These are phyloP conservation scores for Diaprepes abbreviatus DNA, from an alignment of 2,888 invertebrate species.

Conservation along the genomic window DNA sequence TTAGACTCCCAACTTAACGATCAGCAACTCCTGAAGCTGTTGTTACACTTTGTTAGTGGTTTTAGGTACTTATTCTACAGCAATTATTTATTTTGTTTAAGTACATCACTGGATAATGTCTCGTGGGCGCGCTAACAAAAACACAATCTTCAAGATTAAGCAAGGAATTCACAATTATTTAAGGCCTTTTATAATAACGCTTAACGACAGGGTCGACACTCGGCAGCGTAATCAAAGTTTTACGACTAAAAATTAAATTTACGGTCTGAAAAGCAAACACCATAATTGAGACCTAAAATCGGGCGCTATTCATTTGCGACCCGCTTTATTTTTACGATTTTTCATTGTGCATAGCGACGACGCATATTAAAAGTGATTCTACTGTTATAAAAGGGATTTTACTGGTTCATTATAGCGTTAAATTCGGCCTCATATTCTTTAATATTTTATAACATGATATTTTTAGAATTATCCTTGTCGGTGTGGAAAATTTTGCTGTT, in stretches of 20 bases:
- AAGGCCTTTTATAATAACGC: slow-evolving; percentile 50
- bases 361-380: slow-evolving; percentile 12
- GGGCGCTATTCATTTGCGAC: slow-evolving; percentile 33
- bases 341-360: slow-evolving; percentile 10
- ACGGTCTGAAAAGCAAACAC: slow-evolving; percentile 47
- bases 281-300: slow-evolving; percentile 47
- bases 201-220: slow-evolving; percentile 47
- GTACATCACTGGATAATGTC: background rate
- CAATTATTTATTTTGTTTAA: too few species aligned
- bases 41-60: too few species aligned
- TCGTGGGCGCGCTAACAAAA: slow-evolving; percentile 24
- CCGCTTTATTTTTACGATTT: slow-evolving; percentile 43
- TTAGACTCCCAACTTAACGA: too few species aligned
- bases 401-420: slow-evolving; percentile 5
- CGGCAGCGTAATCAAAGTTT: slow-evolving; percentile 51
- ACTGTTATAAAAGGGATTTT: background rate
- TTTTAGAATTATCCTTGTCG: too few species aligned
- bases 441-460: background rate
- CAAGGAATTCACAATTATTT: slow-evolving; percentile 48
- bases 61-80: too few species aligned
- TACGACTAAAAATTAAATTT: slow-evolving; percentile 53
- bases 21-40: too few species aligned
- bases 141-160: slow-evolving; percentile 27
- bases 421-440: background rate
- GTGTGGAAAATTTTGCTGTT: too few species aligned